A percentile compares a stretch with the other conserved stretches of the same genome.
Evolutionary conservation across 2,797 vertebrate genomes (phyloP).

Genomic region (Characodon lateralis): DNA sequence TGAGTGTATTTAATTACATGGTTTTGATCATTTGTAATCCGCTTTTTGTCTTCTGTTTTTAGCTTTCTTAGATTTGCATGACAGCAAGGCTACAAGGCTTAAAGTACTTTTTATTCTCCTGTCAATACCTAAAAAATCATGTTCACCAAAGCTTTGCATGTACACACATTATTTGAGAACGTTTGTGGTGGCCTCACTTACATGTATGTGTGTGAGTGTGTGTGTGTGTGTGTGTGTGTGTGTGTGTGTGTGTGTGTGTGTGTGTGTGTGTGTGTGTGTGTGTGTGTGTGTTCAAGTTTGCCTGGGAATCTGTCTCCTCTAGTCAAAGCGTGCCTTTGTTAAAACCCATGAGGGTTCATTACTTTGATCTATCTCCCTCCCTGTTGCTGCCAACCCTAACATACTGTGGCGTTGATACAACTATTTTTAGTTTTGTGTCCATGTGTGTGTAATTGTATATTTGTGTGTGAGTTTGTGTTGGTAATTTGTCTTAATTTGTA

Average conservation of each 20-base stretch:
- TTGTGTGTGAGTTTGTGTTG: conserved; percentile 2
- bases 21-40: neutral
- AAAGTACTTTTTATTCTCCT: conserved; percentile 15
- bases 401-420: conserved; percentile 53
- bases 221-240: neutral
- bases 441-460: conserved; percentile 8
- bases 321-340: conserved; percentile 66
- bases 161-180: conserved; percentile 11
- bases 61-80: conserved; percentile 10
- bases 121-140: conserved; percentile 22
- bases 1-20: neutral
- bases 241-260: conserved; percentile 16
- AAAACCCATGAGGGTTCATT: conserved; percentile 77
- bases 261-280: conserved; percentile 16
- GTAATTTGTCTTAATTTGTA: conserved; percentile 45
- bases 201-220: conserved; percentile 16
- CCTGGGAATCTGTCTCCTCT: conserved; percentile 45
- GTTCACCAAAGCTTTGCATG: conserved; percentile 2
- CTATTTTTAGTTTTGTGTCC: conserved; percentile 67
- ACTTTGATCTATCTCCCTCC: conserved; percentile 71
- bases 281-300: conserved; percentile 23
- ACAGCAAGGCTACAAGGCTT: neutral
- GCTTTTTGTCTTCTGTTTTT: neutral
- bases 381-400: conserved; percentile 58
- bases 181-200: conserved; percentile 8